These are phyloP conservation scores for Paracentrotus lividus DNA, from an alignment of 53 echinoderm and acorn worm species.

Conservation along the genomic window DNA sequence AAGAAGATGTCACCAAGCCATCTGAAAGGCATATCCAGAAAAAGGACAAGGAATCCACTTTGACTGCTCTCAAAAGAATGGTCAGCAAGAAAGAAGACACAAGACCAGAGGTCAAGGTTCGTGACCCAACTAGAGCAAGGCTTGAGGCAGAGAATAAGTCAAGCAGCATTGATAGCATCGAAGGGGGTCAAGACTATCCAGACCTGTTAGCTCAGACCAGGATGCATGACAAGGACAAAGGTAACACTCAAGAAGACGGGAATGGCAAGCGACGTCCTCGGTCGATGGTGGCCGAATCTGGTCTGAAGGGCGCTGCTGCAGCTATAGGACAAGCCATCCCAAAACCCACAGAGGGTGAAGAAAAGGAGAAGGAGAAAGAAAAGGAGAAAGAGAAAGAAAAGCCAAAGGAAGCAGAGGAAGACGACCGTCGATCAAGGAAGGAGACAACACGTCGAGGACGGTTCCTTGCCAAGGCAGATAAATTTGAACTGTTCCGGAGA, in stretches of 20 bases:
- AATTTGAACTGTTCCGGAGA: slow-evolving; percentile 85
- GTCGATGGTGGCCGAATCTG: slow-evolving; percentile 87
- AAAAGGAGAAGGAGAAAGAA: slow-evolving; percentile 54
- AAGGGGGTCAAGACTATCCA: slow-evolving; percentile 81
- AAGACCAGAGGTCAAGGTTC: slow-evolving; percentile 64
- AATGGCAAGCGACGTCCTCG: slow-evolving; percentile 72
- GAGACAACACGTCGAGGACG: slow-evolving; percentile 87
- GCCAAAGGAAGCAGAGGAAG: slow-evolving; percentile 71
- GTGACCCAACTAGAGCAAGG: slow-evolving; percentile 55
- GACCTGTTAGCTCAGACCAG: slow-evolving; percentile 87
- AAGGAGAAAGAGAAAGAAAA: slow-evolving; percentile 66
- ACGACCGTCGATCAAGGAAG: slow-evolving; percentile 88
- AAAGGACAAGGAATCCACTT: slow-evolving; percentile 70
- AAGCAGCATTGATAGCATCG: slow-evolving; percentile 71
- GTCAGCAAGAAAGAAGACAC: slow-evolving; percentile 68
- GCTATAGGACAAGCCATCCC: slow-evolving; percentile 88
- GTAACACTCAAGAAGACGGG: slow-evolving; percentile 71
- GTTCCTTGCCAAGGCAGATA: slow-evolving; percentile 83
- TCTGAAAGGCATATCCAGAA: slow-evolving; percentile 73
- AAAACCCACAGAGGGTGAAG: slow-evolving; percentile 61
- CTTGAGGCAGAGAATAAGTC: slow-evolving; percentile 66
- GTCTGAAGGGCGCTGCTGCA: slow-evolving; percentile 91
- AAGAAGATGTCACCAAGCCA: slow-evolving; percentile 63
- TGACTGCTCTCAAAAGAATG: slow-evolving; percentile 70
- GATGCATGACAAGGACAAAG: slow-evolving; percentile 71